Conservation (phyloP, 1,140 invertebrate genomes). For the Nixonia krombeini region DNA sequence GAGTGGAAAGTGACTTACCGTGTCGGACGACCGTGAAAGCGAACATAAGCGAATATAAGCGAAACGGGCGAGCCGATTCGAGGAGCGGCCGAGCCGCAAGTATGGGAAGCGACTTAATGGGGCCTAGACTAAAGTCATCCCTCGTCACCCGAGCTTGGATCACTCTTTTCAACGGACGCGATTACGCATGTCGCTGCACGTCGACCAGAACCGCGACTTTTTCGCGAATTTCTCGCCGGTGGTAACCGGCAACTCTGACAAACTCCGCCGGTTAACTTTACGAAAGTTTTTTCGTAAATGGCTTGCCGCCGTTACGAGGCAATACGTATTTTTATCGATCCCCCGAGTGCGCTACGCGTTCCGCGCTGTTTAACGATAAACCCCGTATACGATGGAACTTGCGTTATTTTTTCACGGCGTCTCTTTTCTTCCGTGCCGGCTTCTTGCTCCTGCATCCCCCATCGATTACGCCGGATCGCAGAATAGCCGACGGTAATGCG, state of each 20-base stretch:
- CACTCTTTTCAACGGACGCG: too few species aligned
- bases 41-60: slow-evolving; percentile 26
- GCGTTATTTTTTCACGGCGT: neutral
- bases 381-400: neutral
- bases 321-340: neutral
- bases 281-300: neutral
- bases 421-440: neutral
- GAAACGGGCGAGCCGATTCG: slow-evolving; percentile 4
- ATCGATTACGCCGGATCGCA: neutral
- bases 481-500: too few species aligned
- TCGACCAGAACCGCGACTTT: too few species aligned
- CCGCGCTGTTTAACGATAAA: neutral
- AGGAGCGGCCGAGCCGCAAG: slow-evolving; percentile 10
- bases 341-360: neutral
- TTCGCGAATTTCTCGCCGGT: neutral
- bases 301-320: neutral
- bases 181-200: too few species aligned
- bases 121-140: slow-evolving; percentile 19
- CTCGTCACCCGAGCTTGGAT: neutral
- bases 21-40: slow-evolving; percentile 51
- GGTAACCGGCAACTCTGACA: neutral
- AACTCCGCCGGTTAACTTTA: neutral
- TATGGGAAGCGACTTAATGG: slow-evolving; percentile 10
- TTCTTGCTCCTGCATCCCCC: neutral
- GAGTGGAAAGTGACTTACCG: slow-evolving; percentile 57